Evolutionary conservation across 2,113 vertebrate species (phyloP).

Genomic region (Entomyzon cyanotis): DNA sequence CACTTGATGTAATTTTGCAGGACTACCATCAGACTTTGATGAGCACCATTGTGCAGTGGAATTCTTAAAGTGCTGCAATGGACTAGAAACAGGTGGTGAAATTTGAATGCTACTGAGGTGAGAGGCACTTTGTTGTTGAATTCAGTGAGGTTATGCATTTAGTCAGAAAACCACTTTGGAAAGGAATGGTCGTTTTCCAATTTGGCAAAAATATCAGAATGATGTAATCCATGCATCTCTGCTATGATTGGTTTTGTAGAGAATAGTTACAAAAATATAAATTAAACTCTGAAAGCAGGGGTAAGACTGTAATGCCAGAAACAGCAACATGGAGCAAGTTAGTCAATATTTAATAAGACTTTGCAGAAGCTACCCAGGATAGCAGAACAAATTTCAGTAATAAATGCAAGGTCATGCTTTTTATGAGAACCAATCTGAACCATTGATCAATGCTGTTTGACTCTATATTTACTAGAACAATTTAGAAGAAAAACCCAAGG

Average conservation of each 20-base stretch:
- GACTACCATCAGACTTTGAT: not conserved
- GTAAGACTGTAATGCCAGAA: not conserved
- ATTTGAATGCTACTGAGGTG: not conserved
- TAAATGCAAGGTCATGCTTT: constrained; percentile 12
- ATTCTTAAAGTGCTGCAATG: not conserved
- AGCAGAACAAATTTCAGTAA: not conserved
- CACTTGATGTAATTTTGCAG: not conserved
- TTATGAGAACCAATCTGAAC: not conserved
- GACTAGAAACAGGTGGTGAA: not conserved
- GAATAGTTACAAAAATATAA: not conserved
- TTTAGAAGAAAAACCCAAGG: not conserved
- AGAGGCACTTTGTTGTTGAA: not conserved
- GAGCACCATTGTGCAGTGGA: not conserved
- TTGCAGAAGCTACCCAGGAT: not conserved
- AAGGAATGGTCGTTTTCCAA: not conserved
- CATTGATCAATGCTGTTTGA: not conserved
- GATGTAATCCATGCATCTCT: not conserved
- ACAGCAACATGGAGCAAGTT: not conserved
- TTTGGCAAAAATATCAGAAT: not conserved
- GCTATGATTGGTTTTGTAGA: not conserved
- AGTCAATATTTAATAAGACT: constrained; percentile 17
- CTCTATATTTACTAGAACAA: not conserved
- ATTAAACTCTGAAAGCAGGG: not conserved
- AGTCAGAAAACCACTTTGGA: not conserved
- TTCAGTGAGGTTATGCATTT: not conserved